Base-by-base conservation (phyloP, 2,888 invertebrate genomes). In the Lingula anatina region DNA sequence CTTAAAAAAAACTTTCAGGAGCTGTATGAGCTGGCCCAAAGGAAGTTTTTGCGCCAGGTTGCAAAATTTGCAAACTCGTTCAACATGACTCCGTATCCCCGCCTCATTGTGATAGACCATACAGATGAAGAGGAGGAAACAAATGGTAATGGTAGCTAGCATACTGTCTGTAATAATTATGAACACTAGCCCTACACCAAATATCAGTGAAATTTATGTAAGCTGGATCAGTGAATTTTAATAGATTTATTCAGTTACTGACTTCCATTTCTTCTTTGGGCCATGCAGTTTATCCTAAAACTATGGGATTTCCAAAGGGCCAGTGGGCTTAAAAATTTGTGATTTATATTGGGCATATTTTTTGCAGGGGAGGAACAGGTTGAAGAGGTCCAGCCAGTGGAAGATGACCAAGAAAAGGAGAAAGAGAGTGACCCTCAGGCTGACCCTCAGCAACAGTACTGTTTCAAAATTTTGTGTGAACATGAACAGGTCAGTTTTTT, bases 101-200 rank as follows among this genome's bases (percentile, higher is more conserved):
- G 68, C 35, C 55, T 74, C 20, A 69, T 73, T 55, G 58, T 72
- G n/a, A 57, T 65, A 2, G 74, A 74, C n/a, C n/a, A n/a, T n/a
- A n/a, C n/a, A n/a, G n/a, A n/a, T n/a, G n/a, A n/a, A n/a, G n/a
- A n/a, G n/a, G n/a, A n/a, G n/a, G n/a, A n/a, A n/a, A n/a, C n/a
- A n/a, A n/a, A n/a, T n/a, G n/a, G n/a, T n/a, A n/a, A n/a, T n/a
- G n/a, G n/a, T n/a, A n/a, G n/a, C n/a, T n/a, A n/a, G n/a, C n/a
- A n/a, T n/a, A n/a, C n/a, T n/a, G n/a, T n/a, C n/a, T n/a, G n/a
- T n/a, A n/a, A n/a, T n/a, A n/a, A n/a, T n/a, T n/a, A n/a, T n/a
- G n/a, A n/a, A n/a, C n/a, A n/a, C n/a, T n/a, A n/a, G n/a, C n/a
- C n/a, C n/a, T n/a, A n/a, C n/a, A n/a, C n/a, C n/a, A n/a, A n/a